phyloP scores from a whole-genome alignment of 2,888 invertebrate species.

The Tenthredo livida region DNA sequence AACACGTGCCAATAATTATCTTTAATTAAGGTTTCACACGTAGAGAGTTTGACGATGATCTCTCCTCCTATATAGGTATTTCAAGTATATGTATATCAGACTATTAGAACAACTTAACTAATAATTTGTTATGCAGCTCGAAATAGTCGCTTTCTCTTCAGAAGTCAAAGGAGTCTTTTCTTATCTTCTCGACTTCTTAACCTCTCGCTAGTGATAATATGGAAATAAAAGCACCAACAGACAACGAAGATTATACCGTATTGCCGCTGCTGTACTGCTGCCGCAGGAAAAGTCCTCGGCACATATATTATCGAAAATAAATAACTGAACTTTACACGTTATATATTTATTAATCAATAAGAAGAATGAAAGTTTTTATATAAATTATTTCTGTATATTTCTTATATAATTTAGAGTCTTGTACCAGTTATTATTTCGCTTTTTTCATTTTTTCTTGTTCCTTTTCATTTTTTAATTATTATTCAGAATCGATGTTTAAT shows the following conservation, averaged over 20 bases:
- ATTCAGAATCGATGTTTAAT: background rate
- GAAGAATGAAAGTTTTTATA: background rate
- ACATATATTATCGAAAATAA: background rate
- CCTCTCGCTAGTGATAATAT: conserved; percentile 59
- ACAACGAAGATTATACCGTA: conserved; percentile 14
- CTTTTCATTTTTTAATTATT: background rate
- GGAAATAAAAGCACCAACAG: conserved; percentile 52
- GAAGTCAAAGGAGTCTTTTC: conserved; percentile 46
- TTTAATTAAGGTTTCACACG: background rate
- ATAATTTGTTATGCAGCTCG: conserved; percentile 65
- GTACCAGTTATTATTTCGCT: no score
- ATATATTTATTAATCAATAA: background rate
- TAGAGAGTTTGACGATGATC: background rate
- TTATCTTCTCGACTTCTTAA: conserved; percentile 55
- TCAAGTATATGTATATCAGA: background rate
- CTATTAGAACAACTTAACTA: conserved; percentile 43
- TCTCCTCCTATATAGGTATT: background rate
- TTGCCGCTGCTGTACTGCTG: background rate
- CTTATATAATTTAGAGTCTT: background rate
- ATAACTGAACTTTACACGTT: background rate
- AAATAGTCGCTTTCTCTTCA: conserved; percentile 63
- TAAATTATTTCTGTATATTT: background rate
- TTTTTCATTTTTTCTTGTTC: background rate
- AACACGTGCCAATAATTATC: background rate
- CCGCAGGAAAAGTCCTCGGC: background rate